Base-by-base conservation (phyloP, 2,888 invertebrate genomes). In the Sarcophaga caerulescens region DNA sequence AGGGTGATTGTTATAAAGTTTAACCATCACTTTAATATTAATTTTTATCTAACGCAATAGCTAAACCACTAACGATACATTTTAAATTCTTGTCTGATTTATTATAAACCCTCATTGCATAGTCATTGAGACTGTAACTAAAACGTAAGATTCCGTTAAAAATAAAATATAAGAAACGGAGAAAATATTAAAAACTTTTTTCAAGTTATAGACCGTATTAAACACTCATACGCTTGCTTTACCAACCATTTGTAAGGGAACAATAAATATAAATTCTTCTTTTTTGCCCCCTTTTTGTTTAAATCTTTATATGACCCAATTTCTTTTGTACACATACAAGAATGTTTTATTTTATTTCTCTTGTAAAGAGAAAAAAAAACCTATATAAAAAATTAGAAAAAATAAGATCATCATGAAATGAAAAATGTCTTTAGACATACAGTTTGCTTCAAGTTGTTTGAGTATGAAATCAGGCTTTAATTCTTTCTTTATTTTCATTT, bases 251-350 rank as follows among this genome's bases (percentile, higher is more conserved):
- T n/a, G 2, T 66, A 23, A n/a, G 65, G 14, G 35, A 35, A 57
- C n/a, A 65, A 52, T 75, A 73, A 73, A 73, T 19, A 73, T 60
- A 73, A 73, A 60, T 75, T 35, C 17, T 12, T 52, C 3, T 52
- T 12, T 47, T 12, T 14, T 3, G 8, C 35, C 35, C 35, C 17
- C 17, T 79, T 63, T 52, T 71, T 63, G 69, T 80, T 80, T 65
- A 80, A 73, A 80, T 66, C 73, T 80, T 66, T 73, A 73, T 66
- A 60, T 23, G 73, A 80, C 80, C 80, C 60, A 80, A 66, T 73
- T 80, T 80, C 73, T 80, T 80, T 73, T 59, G 73, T 73, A 73
- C 73, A 71, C 70, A 71, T 19, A 69, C 17, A 80, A 73, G 65
- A 80, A 66, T 45, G 59, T 80, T 80, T 57, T 79, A 63, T 52